Percentiles rank a stretch among this genome's conserved stretches.
Conservation (phyloP, 2,797 vertebrate genomes). For the Pogonophryne albipinna region DNA sequence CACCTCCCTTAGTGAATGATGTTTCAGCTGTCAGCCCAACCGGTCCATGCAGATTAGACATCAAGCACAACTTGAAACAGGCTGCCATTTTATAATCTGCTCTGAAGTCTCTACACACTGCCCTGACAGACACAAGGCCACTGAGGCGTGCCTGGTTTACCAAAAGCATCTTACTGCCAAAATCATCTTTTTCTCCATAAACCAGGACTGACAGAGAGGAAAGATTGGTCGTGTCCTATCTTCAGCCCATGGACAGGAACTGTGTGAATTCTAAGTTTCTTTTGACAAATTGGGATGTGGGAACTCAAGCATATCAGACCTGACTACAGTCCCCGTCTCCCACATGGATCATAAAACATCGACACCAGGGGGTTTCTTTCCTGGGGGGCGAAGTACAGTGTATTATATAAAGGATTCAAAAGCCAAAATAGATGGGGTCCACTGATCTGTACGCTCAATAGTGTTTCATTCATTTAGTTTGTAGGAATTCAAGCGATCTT, state of each 20-base stretch:
- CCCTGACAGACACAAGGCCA: conserved; percentile 66
- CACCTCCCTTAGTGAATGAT: conserved; percentile 33
- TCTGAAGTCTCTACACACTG: conserved; percentile 53
- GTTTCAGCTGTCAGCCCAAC: conserved; percentile 55
- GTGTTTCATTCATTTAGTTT: conserved; percentile 12
- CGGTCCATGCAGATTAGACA: conserved; percentile 57
- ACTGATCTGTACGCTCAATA: not conserved
- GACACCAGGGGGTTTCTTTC: conserved; percentile 4
- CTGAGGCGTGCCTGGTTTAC: conserved; percentile 59
- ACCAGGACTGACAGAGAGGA: conserved; percentile 60
- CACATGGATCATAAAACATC: conserved; percentile 43
- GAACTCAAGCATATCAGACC: conserved; percentile 23
- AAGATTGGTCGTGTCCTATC: conserved; percentile 53
- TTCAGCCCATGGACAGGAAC: conserved; percentile 46
- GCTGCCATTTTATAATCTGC: conserved; percentile 58
- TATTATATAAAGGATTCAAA: conserved; percentile 3
- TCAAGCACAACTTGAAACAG: conserved; percentile 49
- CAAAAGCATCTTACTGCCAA: conserved; percentile 56
- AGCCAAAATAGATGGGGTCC: not conserved
- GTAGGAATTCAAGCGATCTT: not conserved
- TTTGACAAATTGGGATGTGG: conserved; percentile 60
- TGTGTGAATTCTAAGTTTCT: conserved; percentile 57
- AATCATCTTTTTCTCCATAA: conserved; percentile 67
- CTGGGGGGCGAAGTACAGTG: not conserved
- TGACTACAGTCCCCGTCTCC: conserved; percentile 29